Conservation (phyloP, 2,113 vertebrate genomes). For the Lamprologus speciosus region DNA sequence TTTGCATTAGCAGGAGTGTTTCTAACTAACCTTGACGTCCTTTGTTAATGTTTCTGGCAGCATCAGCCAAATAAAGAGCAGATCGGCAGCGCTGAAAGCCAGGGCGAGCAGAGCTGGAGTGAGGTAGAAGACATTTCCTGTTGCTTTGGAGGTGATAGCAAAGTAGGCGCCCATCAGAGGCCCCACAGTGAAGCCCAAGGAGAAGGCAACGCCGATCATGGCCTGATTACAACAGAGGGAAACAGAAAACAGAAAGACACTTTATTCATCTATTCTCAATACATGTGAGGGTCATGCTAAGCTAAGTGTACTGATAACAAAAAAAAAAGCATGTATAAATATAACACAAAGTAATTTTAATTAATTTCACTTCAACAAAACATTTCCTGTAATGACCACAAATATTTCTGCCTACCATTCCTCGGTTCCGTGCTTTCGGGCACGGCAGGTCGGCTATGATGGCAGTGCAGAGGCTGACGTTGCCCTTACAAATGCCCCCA, state of each 20-base stretch:
- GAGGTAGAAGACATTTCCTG: slow-evolving; percentile 73
- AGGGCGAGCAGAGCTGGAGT: slow-evolving; percentile 79
- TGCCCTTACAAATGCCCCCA: slow-evolving; percentile 91
- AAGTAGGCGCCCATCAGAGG: slow-evolving; percentile 91
- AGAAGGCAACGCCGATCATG: slow-evolving; percentile 92
- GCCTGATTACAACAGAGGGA: slow-evolving; percentile 69
- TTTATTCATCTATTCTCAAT: neutral
- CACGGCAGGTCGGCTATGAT: slow-evolving; percentile 84
- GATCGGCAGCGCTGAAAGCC: slow-evolving; percentile 73
- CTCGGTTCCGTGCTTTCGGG: slow-evolving; percentile 79
- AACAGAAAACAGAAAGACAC: neutral
- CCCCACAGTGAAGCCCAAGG: slow-evolving; percentile 90
- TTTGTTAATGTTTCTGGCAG: slow-evolving; percentile 86
- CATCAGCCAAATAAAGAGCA: slow-evolving; percentile 82
- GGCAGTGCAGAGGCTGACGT: slow-evolving; percentile 90
- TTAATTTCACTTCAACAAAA: neutral
- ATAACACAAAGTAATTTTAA: neutral
- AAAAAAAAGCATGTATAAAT: neutral
- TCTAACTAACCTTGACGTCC: slow-evolving; percentile 74
- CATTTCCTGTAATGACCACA: neutral
- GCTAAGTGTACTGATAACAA: neutral
- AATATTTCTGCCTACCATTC: slow-evolving; percentile 79
- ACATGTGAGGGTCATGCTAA: neutral
- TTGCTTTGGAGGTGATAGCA: slow-evolving; percentile 49
- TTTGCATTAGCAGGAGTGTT: neutral